Evolutionary conservation across 2,888 invertebrate genomes (phyloP), one percentile per base, ranked within the genome.

Genomic region (Leptarthrus brevirostris): DNA sequence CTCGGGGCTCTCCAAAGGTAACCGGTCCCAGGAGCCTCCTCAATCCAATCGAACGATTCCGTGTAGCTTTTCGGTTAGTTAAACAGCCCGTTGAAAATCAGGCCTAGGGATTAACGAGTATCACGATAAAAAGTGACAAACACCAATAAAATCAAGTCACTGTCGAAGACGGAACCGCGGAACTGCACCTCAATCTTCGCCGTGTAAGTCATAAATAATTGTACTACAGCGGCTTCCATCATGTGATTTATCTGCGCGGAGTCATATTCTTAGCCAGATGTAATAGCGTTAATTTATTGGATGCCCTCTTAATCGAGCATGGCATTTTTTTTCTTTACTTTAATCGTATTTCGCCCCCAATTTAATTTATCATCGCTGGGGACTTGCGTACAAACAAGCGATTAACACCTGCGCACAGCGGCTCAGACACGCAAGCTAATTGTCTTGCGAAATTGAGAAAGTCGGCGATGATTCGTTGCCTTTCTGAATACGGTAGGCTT

Each of bases 301-400:
- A 75, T 70, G 71, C 69, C 58, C 61, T 58, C 73, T 75, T 73
- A 71, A 75, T 73, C 73, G 71, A 73, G 61, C 56, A 58, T 52
- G 12, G 30, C 49, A 69, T 34, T 69, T 44, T 69, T 69, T 52
- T 52, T 49, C 34, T 34, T 52, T 30, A 36, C 52, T 69, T 69
- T 69, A 52, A 69, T 69, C 69, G 66, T 34, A 26, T 69, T 52
- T 69, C 30, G 69, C 69, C 69, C 52, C 69, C 69, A 52, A 69
- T 69, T 72, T 72, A 72, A 74, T 74, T 74, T 74, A 74, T 73
- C 75, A 54, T 54, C 53, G 49, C 69, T 73, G 49, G 24, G 52
- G 53, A 47, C 22, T n/a, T 75, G 73, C 69, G 66, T 75, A 61
- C 75, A 75, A 75, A 73, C 73, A 75, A 75, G 73, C 73, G 75